A percentile compares a stretch with the other conserved stretches of the same genome.
These are phyloP conservation scores for Coendou prehensilis DNA, from an alignment of 2,797 vertebrate genomes.

Conservation along the genomic window DNA sequence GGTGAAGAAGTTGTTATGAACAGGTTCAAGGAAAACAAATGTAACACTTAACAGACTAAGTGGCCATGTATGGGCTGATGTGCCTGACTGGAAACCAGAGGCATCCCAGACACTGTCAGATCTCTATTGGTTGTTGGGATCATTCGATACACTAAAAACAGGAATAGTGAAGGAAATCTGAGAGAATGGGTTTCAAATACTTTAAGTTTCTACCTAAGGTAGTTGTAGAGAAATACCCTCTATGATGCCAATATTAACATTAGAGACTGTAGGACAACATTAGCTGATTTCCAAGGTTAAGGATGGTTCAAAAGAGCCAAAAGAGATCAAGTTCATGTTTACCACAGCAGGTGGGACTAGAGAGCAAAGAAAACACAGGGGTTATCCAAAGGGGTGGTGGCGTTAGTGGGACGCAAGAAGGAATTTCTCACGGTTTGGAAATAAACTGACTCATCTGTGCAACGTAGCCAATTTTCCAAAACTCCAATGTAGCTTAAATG, in stretches of 20 bases:
- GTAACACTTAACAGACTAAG: not conserved
- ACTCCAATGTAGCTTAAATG: not conserved
- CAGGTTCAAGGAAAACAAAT: not conserved
- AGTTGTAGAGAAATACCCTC: not conserved
- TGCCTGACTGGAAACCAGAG: not conserved
- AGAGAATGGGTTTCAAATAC: not conserved
- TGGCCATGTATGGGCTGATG: not conserved
- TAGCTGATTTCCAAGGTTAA: not conserved
- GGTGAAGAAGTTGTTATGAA: not conserved
- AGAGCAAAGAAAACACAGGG: not conserved
- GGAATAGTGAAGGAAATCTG: not conserved
- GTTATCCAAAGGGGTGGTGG: not conserved
- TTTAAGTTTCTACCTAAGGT: not conserved
- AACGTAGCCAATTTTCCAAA: not conserved
- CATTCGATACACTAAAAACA: not conserved
- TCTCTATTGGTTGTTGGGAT: not conserved
- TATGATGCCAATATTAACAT: no score
- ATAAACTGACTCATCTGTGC: not conserved
- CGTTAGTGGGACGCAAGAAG: not conserved
- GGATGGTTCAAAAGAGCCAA: not conserved
- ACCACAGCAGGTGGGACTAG: not conserved
- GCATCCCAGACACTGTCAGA: not conserved
- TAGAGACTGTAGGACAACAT: not conserved
- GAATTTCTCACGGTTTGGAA: not conserved
- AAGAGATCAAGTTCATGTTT: not conserved